These are phyloP conservation scores for Dromaius novaehollandiae DNA, from an alignment of 2,113 vertebrate genomes.

Conservation along the genomic window DNA sequence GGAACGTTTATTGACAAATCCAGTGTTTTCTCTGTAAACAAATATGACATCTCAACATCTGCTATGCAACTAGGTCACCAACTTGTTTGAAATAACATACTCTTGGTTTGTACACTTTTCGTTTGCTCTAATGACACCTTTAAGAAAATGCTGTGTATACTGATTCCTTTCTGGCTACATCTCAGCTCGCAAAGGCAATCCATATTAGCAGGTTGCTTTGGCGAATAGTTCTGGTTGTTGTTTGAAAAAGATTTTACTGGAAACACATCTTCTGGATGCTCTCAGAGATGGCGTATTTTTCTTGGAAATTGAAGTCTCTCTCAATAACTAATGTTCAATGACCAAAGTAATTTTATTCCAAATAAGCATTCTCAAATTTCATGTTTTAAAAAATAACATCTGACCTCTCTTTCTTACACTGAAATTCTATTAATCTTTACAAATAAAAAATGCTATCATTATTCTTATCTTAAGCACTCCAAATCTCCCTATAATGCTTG, in stretches of 20 bases:
- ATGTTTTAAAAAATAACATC: not conserved
- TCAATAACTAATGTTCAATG: not conserved
- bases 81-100: not conserved
- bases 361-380: not conserved
- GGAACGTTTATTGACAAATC: not conserved
- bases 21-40: not conserved
- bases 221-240: accelerated
- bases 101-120: not conserved
- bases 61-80: not conserved
- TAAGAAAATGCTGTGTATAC: not conserved
- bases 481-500: accelerated
- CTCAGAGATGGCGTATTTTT: not conserved
- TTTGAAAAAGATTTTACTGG: not conserved
- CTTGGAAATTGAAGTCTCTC: not conserved
- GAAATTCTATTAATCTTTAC: not conserved
- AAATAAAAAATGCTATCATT: not conserved
- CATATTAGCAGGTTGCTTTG: not conserved
- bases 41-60: not conserved
- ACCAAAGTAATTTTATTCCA: not conserved
- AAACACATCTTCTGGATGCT: not conserved
- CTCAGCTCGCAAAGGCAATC: not conserved
- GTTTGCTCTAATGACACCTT: not conserved
- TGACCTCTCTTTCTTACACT: not conserved
- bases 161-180: not conserved
- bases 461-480: not conserved